Percentiles rank a stretch among this genome's conserved stretches.
Conservation (phyloP, 2,113 vertebrate genomes). For the Danionella cerebrum region DNA sequence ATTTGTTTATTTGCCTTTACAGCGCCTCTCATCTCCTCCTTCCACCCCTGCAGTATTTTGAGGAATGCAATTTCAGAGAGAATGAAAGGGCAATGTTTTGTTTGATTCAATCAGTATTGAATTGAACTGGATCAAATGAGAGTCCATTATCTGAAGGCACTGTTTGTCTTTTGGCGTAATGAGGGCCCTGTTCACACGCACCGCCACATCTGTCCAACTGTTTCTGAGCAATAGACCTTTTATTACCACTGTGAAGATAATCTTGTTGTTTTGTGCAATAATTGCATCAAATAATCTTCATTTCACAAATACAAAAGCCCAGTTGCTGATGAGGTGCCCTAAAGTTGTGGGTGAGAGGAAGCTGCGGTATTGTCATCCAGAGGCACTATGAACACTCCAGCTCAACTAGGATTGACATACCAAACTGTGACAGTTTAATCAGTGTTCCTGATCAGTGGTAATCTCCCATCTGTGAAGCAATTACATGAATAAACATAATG, state of each 20-base stretch:
- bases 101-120: slow-evolving; percentile 56
- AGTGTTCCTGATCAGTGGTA: neutral
- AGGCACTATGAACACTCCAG: neutral
- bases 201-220: slow-evolving; percentile 25
- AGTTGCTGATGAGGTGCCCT: neutral
- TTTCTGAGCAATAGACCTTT: slow-evolving; percentile 17
- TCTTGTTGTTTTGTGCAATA: slow-evolving; percentile 22
- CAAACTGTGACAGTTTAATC: slow-evolving; percentile 4
- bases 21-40: slow-evolving; percentile 16
- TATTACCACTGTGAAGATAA: slow-evolving; percentile 25
- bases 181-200: slow-evolving; percentile 45
- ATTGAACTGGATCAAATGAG: slow-evolving; percentile 41
- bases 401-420: neutral
- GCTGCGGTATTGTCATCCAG: neutral
- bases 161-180: slow-evolving; percentile 42
- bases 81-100: slow-evolving; percentile 46
- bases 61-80: slow-evolving; percentile 35
- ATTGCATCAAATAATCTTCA: slow-evolving; percentile 13
- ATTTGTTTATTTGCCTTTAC: slow-evolving; percentile 50
- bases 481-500: too few relatives aligned
- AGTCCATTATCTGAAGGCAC: slow-evolving; percentile 43
- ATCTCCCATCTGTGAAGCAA: neutral
- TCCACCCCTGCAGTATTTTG: slow-evolving; percentile 33
- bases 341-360: neutral
- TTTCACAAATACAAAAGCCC: slow-evolving; percentile 9